Evolutionary conservation across 2,113 vertebrate genomes (phyloP).

Genomic region (Petroica traversi): DNA sequence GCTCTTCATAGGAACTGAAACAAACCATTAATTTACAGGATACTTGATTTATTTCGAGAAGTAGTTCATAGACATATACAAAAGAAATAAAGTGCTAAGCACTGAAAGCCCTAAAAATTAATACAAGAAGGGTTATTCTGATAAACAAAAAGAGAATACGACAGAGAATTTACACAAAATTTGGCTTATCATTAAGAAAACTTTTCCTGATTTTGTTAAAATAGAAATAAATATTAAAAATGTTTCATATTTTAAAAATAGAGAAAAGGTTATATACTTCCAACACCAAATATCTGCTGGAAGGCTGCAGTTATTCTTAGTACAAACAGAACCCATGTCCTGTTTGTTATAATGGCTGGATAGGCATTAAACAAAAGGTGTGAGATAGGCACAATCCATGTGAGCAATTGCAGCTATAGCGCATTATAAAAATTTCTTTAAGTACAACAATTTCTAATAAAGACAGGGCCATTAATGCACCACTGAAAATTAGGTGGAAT

Average conservation of each 20-base stretch:
- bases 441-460: neutral
- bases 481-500: neutral
- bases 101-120: neutral
- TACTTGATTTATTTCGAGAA: neutral
- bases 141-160: neutral
- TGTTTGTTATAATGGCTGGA: neutral
- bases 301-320: neutral
- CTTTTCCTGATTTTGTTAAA: neutral
- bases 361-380: neutral
- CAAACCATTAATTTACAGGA: neutral
- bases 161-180: neutral
- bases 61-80: neutral
- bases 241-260: neutral
- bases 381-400: neutral
- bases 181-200: neutral
- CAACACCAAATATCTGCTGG: neutral
- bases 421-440: rapidly evolving
- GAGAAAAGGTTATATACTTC: neutral
- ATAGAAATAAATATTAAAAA: neutral
- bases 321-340: neutral
- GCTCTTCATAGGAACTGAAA: neutral
- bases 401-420: neutral
- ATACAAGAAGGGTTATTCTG: neutral
- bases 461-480: neutral
- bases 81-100: neutral